These are phyloP conservation scores for Calvadosia cruxmelitensis DNA, from an alignment of 30 jellyfish, hydroid and myxozoan genomes.

Conservation along the genomic window DNA sequence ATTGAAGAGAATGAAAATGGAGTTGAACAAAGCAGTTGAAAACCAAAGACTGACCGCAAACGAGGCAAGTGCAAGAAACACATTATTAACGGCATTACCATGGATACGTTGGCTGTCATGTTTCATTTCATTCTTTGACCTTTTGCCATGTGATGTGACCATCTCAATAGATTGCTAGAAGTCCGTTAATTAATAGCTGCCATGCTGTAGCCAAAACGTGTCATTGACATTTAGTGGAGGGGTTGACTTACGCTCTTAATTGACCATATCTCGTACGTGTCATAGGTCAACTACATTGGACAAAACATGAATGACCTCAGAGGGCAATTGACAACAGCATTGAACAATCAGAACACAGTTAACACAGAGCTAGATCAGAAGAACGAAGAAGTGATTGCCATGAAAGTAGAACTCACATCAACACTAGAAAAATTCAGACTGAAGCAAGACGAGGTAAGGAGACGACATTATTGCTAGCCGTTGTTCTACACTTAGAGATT, in stretches of 20 bases:
- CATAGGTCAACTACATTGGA: neutral
- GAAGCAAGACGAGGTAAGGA: conserved; percentile 62
- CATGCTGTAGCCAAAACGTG: no score
- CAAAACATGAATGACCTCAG: conserved; percentile 44
- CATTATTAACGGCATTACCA: no score
- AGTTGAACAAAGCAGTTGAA: conserved; percentile 60
- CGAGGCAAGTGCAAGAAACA: conserved; percentile 45
- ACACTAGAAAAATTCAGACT: conserved; percentile 41
- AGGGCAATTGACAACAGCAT: conserved; percentile 34
- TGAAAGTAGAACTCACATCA: conserved; percentile 50
- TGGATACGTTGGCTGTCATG: no score
- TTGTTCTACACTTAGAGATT: no score
- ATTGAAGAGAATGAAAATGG: conserved; percentile 44
- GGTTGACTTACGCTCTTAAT: no score
- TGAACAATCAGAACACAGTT: conserved; percentile 36
- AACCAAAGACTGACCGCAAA: conserved; percentile 30
- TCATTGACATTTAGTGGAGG: no score
- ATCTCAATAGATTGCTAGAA: no score
- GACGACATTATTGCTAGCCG: no score
- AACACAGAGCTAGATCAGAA: conserved; percentile 36
- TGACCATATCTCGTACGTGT: no score
- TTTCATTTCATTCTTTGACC: no score
- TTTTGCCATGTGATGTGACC: no score
- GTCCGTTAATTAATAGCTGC: no score
- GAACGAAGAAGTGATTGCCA: conserved; percentile 50